A percentile compares a stretch with the other conserved stretches of the same genome.
Evolutionary conservation across 2,113 vertebrate genomes (phyloP).

Genomic region (Telmatochromis sp.): DNA sequence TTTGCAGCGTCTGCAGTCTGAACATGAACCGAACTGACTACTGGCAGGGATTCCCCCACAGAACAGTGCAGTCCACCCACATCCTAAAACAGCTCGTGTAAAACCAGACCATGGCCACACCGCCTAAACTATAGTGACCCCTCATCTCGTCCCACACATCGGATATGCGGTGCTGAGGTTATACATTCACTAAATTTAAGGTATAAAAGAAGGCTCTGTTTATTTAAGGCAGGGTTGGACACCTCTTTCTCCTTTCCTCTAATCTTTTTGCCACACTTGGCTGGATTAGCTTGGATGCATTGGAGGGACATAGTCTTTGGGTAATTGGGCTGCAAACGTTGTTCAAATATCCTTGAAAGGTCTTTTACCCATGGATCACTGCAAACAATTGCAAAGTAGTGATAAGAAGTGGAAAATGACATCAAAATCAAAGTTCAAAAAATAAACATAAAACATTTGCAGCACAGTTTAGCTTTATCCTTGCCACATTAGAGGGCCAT

Average conservation of each 20-base stretch:
- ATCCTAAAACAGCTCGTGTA: neutral
- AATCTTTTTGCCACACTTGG: neutral
- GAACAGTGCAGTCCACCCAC: neutral
- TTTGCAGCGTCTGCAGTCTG: conserved; percentile 15
- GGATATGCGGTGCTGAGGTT: neutral
- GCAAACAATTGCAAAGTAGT: neutral
- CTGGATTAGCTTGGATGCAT: neutral
- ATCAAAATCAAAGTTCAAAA: neutral
- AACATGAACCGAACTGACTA: neutral
- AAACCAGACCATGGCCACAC: neutral
- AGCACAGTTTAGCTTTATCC: neutral
- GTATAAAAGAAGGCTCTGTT: neutral
- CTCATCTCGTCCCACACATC: neutral
- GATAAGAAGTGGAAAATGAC: neutral
- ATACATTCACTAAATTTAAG: neutral
- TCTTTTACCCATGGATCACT: neutral
- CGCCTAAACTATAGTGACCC: neutral
- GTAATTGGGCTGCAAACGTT: neutral
- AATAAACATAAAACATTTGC: neutral
- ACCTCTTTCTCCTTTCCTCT: no score
- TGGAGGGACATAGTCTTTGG: neutral
- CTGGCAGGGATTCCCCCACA: conserved; percentile 17
- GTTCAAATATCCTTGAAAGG: neutral
- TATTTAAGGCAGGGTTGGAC: neutral
- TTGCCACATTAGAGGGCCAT: neutral